Evolutionary conservation across 2,113 vertebrate species (phyloP).

Genomic region (Microtus montanus): DNA sequence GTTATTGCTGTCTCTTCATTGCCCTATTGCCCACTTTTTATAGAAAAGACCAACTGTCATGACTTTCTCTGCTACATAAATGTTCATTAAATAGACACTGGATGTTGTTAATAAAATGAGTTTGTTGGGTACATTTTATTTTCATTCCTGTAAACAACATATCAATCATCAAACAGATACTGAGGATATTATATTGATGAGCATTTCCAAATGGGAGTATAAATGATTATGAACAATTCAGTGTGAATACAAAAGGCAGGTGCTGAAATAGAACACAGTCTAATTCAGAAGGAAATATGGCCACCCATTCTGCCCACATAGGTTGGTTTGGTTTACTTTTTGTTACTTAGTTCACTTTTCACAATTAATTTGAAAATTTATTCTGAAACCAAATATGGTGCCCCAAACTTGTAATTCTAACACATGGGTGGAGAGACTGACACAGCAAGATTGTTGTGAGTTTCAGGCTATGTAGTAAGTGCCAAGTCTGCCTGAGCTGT

Average conservation of each 20-base stretch:
- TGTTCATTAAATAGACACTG: neutral
- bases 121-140: neutral
- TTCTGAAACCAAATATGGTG: neutral
- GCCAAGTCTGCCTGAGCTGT: neutral
- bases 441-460: neutral
- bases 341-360: neutral
- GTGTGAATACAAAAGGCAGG: neutral
- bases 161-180: neutral
- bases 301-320: neutral
- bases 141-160: neutral
- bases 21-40: neutral
- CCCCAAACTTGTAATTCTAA: neutral
- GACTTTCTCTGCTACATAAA: neutral
- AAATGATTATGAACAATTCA: slow-evolving; percentile 45
- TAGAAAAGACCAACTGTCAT: neutral
- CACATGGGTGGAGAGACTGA: neutral
- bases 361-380: neutral
- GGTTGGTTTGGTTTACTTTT: neutral
- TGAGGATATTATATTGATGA: neutral
- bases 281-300: neutral
- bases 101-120: neutral
- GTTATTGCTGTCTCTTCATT: neutral
- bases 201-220: neutral
- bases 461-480: neutral
- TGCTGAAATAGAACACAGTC: neutral